Base-by-base conservation (phyloP, 2,113 vertebrate species). In the Alligator mississippiensis region DNA sequence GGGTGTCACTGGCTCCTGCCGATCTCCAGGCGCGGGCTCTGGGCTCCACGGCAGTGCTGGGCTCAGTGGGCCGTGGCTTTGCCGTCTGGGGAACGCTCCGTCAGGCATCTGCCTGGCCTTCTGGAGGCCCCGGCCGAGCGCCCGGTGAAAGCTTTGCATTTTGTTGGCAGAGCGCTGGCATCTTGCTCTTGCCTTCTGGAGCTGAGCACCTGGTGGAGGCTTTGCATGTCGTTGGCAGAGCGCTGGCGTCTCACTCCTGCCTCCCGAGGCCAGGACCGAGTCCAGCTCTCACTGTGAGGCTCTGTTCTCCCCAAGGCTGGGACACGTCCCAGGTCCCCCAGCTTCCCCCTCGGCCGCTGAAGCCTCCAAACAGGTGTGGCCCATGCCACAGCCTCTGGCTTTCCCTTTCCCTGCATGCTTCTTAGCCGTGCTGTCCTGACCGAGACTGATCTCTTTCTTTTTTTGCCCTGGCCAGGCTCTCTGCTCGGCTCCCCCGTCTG, bases 251-350 rank as follows among this genome's bases (percentile, higher is more conserved):
- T 92, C 89, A 87, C 94, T 90, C 92, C 90, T 62, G 74, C 91
- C 47, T 1, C 3, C 24, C 24, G 55, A 78, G 57, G 74, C 93
- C 14, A 91, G 96, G 96, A 94, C 0, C 3, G 2, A 8, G 18
- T 94, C 96, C 96, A 95, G 84, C 79, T 82, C 54, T 82, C 34
- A 70, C 94, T 93, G 87, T 89, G 90, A 80, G 90, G 74, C 88
- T 94, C 96, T 96, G 89, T 92, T 93, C 89, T 92, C 84, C 84
- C 83, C 2, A 2, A 80, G 77, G 78, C 90, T 86, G 95, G 89
- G 96, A 87, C 89, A 21, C 80, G 80, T 74, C 91, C 95, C 88
- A 47, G 80, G 66, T 85, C 89, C 90, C 7, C 81, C n/a, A 38
- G 62, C 70, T 38, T 66, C 72, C 25, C 80, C 54, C 25, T 4